Base-by-base conservation (phyloP, 23 tunicate species). In the Aplidium turbinatum region DNA sequence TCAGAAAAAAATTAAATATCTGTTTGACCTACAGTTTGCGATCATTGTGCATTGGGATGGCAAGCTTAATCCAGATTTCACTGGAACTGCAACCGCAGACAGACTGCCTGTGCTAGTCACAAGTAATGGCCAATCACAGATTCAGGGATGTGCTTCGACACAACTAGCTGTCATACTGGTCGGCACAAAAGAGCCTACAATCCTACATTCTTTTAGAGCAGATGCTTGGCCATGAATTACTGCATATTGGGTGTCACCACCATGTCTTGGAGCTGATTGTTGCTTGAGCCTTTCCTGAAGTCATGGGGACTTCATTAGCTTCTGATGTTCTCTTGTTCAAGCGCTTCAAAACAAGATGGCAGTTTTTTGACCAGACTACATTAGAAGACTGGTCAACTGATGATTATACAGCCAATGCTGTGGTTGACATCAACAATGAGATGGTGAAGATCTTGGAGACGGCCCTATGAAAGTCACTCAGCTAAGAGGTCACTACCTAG, bases 241-340 rank as follows among this genome's bases (percentile, higher is more conserved):
- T 65, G 7, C 72, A 65, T 29, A 65, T 38, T 65, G 50, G 50
- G 2, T 65, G 48, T 26, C 72, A 36, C 72, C 50, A 65, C 38
- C 72, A 38, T 38, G 72, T 65, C 72, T 65, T 65, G 50, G 72
- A 65, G 50, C 72, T 65, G 50, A 65, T 65, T 65, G 72, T 50
- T 11, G 48, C 50, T 18, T 48, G 50, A 65, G 48, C 50, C 48
- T 65, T 65, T 65, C 19, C 72, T 65, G 50, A 65, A 65, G 48
- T 50, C 48, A 65, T 65, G 50, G 50, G 27, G 35, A 4, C 72
- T 65, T 65, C 72, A 65, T 65, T 50, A 11, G 50, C 72, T 11
- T 50, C 48, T 18, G 3, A 36, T 36, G 26, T 65, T 28, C 72
- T 65, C 50, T 38, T 65, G 50, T 65, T 65, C 26, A 65, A 65